These are phyloP conservation scores for Scaptomyza pallida DNA, from an alignment of 1,140 invertebrate species.

Conservation along the genomic window DNA sequence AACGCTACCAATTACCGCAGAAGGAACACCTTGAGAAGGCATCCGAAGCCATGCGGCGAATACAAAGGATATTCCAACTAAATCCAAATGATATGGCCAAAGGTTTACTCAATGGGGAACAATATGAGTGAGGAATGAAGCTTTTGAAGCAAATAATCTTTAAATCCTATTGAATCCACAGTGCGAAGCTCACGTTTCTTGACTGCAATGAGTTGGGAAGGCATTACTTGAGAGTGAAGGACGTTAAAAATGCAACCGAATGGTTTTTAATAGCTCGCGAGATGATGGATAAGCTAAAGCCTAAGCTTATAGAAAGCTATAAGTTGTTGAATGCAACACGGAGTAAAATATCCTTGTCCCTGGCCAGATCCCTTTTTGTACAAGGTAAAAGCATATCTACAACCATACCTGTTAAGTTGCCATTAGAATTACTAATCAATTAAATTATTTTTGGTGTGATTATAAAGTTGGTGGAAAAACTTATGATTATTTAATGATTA, in stretches of 20 bases:
- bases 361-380: no score
- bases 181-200: slow-evolving; percentile 28
- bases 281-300: neutral
- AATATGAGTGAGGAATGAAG: slow-evolving; percentile 90
- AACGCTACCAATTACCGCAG: slow-evolving; percentile 89
- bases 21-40: slow-evolving; percentile 95
- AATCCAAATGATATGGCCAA: slow-evolving; percentile 92
- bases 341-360: neutral
- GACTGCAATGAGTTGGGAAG: slow-evolving; percentile 49
- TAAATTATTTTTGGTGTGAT: no score
- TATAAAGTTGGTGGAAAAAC: no score
- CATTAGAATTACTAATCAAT: no score
- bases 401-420: no score
- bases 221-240: slow-evolving; percentile 4
- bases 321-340: slow-evolving; percentile 6
- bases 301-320: neutral
- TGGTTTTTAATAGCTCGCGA: slow-evolving; percentile 12
- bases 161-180: neutral
- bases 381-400: no score
- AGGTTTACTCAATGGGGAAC: slow-evolving; percentile 93
- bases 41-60: slow-evolving; percentile 93
- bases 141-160: neutral
- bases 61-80: slow-evolving; percentile 97
- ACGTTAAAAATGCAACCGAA: neutral
- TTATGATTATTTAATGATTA: no score